Evolutionary conservation across 2,113 vertebrate species (phyloP).

Genomic region (Platysternon megacephalum): DNA sequence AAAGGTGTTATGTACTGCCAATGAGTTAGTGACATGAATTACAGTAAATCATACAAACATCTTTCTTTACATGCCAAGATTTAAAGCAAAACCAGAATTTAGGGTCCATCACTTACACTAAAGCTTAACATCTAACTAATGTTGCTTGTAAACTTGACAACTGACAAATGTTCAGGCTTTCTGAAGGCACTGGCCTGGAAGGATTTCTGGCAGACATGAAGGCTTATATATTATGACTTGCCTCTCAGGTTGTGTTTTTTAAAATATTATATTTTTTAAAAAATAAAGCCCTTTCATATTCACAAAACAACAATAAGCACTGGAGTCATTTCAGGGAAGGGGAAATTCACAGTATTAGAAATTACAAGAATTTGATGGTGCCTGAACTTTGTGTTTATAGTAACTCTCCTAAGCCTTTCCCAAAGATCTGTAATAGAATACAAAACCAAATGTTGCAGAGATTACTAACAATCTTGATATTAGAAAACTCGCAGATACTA

Average conservation of each 20-base stretch:
- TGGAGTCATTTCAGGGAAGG: not conserved
- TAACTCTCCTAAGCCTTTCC: not conserved
- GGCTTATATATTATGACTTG: not conserved
- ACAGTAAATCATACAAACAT: not conserved
- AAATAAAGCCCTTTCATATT: not conserved
- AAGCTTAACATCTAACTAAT: not conserved
- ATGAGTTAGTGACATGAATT: not conserved
- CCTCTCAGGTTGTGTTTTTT: not conserved
- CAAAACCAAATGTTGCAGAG: not conserved
- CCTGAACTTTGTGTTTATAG: not conserved
- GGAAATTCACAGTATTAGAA: not conserved
- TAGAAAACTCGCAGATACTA: not conserved
- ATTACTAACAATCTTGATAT: not conserved
- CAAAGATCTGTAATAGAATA: not conserved
- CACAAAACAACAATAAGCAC: not conserved
- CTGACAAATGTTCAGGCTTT: not conserved
- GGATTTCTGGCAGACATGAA: not conserved
- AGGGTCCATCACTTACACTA: not conserved
- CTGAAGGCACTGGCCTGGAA: not conserved
- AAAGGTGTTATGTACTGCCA: not conserved
- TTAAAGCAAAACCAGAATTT: conserved; percentile 12
- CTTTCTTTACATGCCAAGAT: not conserved
- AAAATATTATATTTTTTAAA: not conserved
- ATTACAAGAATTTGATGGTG: not conserved
- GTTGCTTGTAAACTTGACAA: not conserved